Conservation (phyloP, 2,888 invertebrate genomes). For the Orchesella flavescens region DNA sequence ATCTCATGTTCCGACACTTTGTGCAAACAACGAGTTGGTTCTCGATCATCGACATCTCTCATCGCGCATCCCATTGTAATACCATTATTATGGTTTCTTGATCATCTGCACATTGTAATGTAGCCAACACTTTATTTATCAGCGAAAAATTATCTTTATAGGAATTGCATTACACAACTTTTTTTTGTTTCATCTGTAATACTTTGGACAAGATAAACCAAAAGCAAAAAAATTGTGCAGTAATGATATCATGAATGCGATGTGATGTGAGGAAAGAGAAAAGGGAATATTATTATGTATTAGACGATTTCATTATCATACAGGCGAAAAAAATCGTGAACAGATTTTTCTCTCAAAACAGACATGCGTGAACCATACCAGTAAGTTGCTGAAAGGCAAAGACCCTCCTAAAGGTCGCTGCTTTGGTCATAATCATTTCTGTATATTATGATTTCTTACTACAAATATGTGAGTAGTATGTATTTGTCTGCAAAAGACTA, state of each 20-base stretch:
- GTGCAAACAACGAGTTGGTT: conserved; percentile 3
- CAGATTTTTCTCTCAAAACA: conserved; percentile 15
- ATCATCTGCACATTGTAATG: conserved; percentile 7
- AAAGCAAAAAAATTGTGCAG: too few relatives aligned
- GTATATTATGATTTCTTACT: conserved; percentile 25
- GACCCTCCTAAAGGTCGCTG: conserved; percentile 55
- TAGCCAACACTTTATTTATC: too few relatives aligned
- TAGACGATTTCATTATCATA: not conserved
- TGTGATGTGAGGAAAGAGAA: not conserved
- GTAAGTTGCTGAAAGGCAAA: conserved; percentile 60
- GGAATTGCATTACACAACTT: too few relatives aligned
- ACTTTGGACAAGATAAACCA: too few relatives aligned
- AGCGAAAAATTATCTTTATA: too few relatives aligned
- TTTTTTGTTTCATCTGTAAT: not conserved
- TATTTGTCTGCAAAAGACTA: not conserved
- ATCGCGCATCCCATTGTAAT: too few relatives aligned
- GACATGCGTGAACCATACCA: conserved; percentile 48
- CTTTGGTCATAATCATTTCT: conserved; percentile 54
- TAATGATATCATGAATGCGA: not conserved
- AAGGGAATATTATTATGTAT: too few relatives aligned
- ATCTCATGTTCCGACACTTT: too few relatives aligned
- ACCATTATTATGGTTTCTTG: conserved; percentile 18
- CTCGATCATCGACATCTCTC: too few relatives aligned
- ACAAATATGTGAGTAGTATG: conserved; percentile 17
- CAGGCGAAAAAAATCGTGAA: conserved; percentile 35